Percentiles rank a stretch among this genome's conserved stretches.
Evolutionary conservation across 2,113 vertebrate genomes (phyloP).

Genomic region (Halichoeres trimaculatus): DNA sequence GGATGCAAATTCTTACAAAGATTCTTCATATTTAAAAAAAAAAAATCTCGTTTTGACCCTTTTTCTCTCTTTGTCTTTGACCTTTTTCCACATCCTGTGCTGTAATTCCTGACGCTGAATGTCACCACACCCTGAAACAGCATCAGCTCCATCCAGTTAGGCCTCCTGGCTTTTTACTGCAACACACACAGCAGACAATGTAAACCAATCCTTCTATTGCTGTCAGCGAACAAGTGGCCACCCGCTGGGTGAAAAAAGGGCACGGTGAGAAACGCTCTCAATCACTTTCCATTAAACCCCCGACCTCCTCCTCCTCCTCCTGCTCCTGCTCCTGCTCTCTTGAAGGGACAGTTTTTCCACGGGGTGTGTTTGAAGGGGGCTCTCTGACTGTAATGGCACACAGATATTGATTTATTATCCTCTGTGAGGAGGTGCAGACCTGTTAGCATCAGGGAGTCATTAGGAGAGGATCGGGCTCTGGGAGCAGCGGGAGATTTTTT

Average conservation of each 20-base stretch:
- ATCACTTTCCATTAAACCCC: constrained; percentile 80
- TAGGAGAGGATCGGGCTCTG: constrained; percentile 24
- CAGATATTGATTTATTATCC: constrained; percentile 77
- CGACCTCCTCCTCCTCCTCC: no score
- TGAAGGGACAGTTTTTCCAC: constrained; percentile 63
- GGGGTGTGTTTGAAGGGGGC: constrained; percentile 55
- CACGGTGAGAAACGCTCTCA: constrained; percentile 78
- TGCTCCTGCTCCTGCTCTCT: constrained; percentile 49
- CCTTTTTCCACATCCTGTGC: constrained; percentile 65
- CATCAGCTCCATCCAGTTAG: constrained; percentile 76
- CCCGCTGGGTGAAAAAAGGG: constrained; percentile 85
- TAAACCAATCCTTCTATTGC: constrained; percentile 79
- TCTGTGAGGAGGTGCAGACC: constrained; percentile 44
- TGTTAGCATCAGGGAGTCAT: constrained; percentile 64
- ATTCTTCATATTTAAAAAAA: no score
- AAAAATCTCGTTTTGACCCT: not conserved
- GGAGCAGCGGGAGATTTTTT: constrained; percentile 9
- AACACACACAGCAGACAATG: constrained; percentile 62
- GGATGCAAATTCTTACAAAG: no score
- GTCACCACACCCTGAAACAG: constrained; percentile 65
- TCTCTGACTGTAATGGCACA: constrained; percentile 51
- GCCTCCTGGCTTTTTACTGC: constrained; percentile 5
- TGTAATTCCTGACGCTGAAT: constrained; percentile 66
- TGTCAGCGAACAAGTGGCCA: constrained; percentile 83
- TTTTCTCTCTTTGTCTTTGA: constrained; percentile 49